Conservation (phyloP, 2,797 vertebrate genomes). For the Myotis daubentonii region DNA sequence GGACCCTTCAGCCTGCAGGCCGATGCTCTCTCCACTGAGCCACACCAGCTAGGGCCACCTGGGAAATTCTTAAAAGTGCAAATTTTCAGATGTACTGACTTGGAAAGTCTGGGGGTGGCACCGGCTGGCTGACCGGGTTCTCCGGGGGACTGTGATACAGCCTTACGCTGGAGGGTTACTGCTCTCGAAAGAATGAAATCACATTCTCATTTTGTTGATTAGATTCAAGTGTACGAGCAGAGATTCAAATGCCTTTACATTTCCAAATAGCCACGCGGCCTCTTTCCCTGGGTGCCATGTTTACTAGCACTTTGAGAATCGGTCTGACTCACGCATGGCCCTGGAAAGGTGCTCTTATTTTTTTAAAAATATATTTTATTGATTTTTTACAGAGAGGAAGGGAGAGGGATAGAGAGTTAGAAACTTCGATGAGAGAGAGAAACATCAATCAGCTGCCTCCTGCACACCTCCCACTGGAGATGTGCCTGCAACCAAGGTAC, state of each 20-base stretch:
- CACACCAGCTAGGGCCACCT: too few species aligned
- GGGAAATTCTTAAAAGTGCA: not conserved
- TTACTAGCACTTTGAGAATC: constrained; percentile 8
- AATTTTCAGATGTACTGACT: not conserved
- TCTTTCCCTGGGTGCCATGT: not conserved
- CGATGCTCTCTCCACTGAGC: too few species aligned
- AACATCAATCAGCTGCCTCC: too few species aligned
- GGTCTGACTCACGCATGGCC: not conserved
- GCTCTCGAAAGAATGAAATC: not conserved
- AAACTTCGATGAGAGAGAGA: too few species aligned
- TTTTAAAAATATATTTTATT: too few species aligned
- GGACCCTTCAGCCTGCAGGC: too few species aligned
- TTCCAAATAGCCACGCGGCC: constrained; percentile 5
- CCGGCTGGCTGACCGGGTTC: not conserved
- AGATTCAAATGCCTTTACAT: not conserved
- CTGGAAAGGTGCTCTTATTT: not conserved
- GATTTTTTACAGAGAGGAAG: too few species aligned
- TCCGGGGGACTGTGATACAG: not conserved
- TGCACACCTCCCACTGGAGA: too few species aligned
- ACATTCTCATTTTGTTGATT: not conserved
- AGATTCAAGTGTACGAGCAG: not conserved
- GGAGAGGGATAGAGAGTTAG: too few species aligned
- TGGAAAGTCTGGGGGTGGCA: not conserved
- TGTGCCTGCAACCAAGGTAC: too few species aligned
- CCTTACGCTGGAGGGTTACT: not conserved